Base-by-base conservation (phyloP, 2,888 invertebrate species). In the Pachycephus smyrnensis region DNA sequence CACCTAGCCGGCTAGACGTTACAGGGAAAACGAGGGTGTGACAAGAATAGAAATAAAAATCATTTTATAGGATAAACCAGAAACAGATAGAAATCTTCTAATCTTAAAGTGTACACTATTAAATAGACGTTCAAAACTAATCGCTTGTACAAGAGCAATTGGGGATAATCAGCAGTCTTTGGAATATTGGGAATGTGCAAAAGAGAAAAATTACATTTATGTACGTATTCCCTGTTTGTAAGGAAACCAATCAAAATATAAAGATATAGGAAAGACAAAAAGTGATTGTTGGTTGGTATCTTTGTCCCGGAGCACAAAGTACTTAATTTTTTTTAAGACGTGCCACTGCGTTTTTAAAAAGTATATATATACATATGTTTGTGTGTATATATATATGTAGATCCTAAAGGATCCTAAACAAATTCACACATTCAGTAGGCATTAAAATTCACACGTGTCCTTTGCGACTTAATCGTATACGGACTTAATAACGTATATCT, bases 1-100 rank as follows among this genome's bases (percentile, higher is more conserved):
- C 76, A 71, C 68, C 37, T 79, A 79, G 75, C 79, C 79, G 78
- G 77, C 74, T 81, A 81, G 73, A 80, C 74, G 76, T 75, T 74
- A 80, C 23, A 23, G 55, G 55, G 3, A 32, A 71, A 71, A 71
- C 71, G 12, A 32, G 33, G 12, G 12, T 12, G 32, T 71, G 32
- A 71, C 32, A n/a, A n/a, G 23, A 23, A 30, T 71, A 31, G 71
- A 71, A 71, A 71, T 32, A 71, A 71, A 23, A 33, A 11, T 71
- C 71, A 12, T 55, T 55, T 6, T 23, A 23, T 55, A 9, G 55
- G 55, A 23, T 55, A 55, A 55, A 55, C 2, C 55, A 9, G 55
- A 55, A 55, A 55, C 9, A 55, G 23, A 55, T 55, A 55, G 55
- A 23, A 55, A 55, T 55, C 9, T 55, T 55, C 23, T 55, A 55